Percentiles rank a stretch among this genome's conserved stretches.
Evolutionary conservation across 2,113 vertebrate genomes (phyloP).

Genomic region (Lathamus discolor): DNA sequence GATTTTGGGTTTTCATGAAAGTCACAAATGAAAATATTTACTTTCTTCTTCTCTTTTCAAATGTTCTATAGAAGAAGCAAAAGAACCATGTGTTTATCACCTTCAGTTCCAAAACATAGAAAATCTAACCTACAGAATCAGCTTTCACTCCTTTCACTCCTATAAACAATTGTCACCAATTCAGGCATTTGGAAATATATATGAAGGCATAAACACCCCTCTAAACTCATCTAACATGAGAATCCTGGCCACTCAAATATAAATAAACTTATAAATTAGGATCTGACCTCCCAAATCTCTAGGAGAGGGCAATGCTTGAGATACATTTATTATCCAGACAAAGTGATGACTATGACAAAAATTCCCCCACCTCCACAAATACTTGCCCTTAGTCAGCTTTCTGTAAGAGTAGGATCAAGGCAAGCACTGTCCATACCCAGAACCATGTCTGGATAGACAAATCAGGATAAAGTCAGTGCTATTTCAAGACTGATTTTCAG

Average conservation of each 20-base stretch:
- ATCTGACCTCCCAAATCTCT: neutral
- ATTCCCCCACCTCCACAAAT: neutral
- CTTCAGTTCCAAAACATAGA: neutral
- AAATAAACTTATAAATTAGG: neutral
- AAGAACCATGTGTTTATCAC: neutral
- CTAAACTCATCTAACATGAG: neutral
- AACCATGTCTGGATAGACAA: neutral
- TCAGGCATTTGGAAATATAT: neutral
- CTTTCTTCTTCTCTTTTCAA: neutral
- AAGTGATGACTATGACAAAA: neutral
- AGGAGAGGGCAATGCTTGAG: neutral
- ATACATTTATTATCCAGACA: neutral
- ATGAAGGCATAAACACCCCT: neutral
- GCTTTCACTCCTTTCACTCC: neutral
- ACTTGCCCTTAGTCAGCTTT: fast-evolving
- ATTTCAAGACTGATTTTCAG: neutral
- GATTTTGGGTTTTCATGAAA: neutral
- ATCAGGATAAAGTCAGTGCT: neutral
- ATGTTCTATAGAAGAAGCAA: neutral
- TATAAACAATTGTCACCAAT: neutral
- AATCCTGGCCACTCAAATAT: neutral
- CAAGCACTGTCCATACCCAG: neutral
- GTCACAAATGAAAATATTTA: neutral
- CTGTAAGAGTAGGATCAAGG: neutral
- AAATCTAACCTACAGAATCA: neutral